Base-by-base conservation (phyloP, 2,797 vertebrate genomes). In the Numenius phaeopus region DNA sequence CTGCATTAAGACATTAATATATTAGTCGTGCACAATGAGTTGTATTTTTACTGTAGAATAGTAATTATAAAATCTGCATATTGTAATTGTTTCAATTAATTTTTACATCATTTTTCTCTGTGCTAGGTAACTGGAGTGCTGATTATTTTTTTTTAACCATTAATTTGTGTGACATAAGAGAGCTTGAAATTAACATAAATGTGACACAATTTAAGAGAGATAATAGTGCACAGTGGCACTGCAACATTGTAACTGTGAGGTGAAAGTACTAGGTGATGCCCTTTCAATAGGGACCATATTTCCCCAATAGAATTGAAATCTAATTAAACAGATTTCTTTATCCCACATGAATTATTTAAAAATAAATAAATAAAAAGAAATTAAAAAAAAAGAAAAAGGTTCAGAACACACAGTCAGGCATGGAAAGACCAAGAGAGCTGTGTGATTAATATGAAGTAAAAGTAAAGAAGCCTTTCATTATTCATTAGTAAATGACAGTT, bases 371-470 rank as follows among this genome's bases (percentile, higher is more conserved):
- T 30, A 66, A 34, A 32, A 29, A 27, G 29, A 39, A 21, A 17
- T 10, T 8, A 24, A 58, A 5, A 37, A 37, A 58, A 52, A 24
- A 20, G 72, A 59, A 46, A 72, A 55, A 49, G 6, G 18, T 84
- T 96, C 37, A 80, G 78, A 79, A 90, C 69, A 42, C 79, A 83
- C 42, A 95, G 94, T 96, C 65, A 86, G 87, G 75, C 93, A 40
- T 89, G 80, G 71, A 97, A 83, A 94, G 91, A 96, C 91, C 84
- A 93, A 80, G 90, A 85, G 83, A 91, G 23, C 79, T 76, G 89
- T 87, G 75, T 98, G 97, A 98, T 98, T 97, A 98, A 97, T 98
- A 86, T 97, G 97, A 94, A 97, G 96, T 96, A 97, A 97, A 98
- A 97, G 94, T 96, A 96, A 96, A 96, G 92, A 96, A 97, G 81